Base-by-base conservation (phyloP, 2,888 invertebrate species). In the Scaptomyza flava region DNA sequence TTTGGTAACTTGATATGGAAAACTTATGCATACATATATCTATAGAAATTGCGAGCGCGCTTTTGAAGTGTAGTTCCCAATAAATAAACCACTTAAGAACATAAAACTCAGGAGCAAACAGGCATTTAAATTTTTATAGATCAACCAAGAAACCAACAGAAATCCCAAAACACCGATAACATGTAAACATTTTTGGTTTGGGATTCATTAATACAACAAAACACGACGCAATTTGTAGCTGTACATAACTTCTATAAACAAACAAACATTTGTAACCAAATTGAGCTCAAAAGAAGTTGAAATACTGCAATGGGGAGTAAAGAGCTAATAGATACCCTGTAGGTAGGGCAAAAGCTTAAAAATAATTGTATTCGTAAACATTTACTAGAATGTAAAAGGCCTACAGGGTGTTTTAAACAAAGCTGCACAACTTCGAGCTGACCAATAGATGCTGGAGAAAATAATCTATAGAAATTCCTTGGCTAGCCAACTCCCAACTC, bases 401-500 rank as follows among this genome's bases (percentile, higher is more conserved):
- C 0, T 31, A 33, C 31, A 38, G 66, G 17, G 66, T 41, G 51
- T 33, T 17, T n/a, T 1, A 12, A 54, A 33, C 6, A 12, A 43
- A 30, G 43, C 54, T 34, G 47, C 58, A 61, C 47, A 79, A 65
- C 41, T 62, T 42, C 12, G 38, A 34, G 73, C 71, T 77, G 80
- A 77, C 72, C 87, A 68, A 47, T 50, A 69, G 78, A 69, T 67
- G 65, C 58, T 65, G 30, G 4, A 69, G 75, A 77, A 80, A 83
- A 59, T 81, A 84, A 81, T 81, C 81, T 86, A 83, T 83, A 65
- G 84, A 80, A 80, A 80, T 69, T 65, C 63, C 60, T 56, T 53
- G 67, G 34, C 41, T 59, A 53, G 54, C 38, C 58, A 69, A 53
- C 54, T 56, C 31, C 30, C 43, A 45, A 63, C 62, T 63, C 52